A percentile compares a stretch with the other conserved stretches of the same genome.
Evolutionary conservation across 2,113 vertebrate genomes (phyloP).

Genomic region (Leucosticte australis): DNA sequence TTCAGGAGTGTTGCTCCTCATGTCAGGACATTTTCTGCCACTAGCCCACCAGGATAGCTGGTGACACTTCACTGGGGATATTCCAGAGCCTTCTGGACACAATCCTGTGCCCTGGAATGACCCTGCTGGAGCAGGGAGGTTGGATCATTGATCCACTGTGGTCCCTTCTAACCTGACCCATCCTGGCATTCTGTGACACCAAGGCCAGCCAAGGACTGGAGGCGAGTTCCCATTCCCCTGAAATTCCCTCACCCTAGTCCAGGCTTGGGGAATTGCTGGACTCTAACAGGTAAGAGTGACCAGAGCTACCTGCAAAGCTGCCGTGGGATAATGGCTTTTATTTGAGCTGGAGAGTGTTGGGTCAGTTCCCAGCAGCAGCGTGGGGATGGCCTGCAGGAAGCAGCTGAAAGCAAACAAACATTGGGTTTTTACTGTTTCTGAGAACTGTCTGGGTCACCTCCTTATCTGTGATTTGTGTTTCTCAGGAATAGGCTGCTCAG

Average conservation of each 20-base stretch:
- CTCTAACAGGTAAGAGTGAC: background rate
- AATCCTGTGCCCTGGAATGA: background rate
- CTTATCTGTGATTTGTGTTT: constrained; percentile 31
- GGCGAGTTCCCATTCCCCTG: background rate
- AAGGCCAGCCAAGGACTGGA: background rate
- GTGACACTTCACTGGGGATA: background rate
- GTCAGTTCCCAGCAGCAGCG: background rate
- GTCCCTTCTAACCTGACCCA: background rate
- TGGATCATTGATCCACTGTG: background rate
- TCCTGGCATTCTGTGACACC: background rate
- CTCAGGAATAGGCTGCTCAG: background rate
- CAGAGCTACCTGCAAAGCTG: background rate
- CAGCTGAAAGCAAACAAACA: background rate
- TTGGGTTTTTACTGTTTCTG: background rate
- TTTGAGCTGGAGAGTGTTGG: background rate
- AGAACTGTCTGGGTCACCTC: background rate
- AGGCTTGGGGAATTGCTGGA: background rate
- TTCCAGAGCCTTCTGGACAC: background rate
- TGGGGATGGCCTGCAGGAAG: background rate
- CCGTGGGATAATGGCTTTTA: background rate
- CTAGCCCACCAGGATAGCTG: background rate
- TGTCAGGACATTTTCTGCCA: background rate
- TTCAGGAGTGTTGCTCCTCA: background rate
- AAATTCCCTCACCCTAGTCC: background rate
- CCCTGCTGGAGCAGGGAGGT: background rate